These are phyloP conservation scores for Tichodroma muraria DNA, from an alignment of 2,113 vertebrate genomes.

Conservation along the genomic window DNA sequence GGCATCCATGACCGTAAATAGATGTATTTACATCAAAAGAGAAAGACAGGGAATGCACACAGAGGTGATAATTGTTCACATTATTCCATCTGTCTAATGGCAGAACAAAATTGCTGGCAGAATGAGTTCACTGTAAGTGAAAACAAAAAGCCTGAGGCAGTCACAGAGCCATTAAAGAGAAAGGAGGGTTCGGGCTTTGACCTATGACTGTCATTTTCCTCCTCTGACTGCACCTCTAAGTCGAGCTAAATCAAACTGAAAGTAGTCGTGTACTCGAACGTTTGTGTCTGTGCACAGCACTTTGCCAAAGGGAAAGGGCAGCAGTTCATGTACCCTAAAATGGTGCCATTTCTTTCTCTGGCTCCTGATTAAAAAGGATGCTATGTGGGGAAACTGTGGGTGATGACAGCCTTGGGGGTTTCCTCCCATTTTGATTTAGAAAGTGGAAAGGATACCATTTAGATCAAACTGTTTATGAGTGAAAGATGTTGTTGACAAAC, in stretches of 20 bases:
- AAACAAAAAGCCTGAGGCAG: conserved; percentile 35
- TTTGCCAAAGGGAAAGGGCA: neutral
- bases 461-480: neutral
- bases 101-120: conserved; percentile 11
- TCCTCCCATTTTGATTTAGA: neutral
- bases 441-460: neutral
- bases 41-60: neutral
- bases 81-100: conserved; percentile 25
- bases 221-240: neutral
- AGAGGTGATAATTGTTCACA: conserved; percentile 14
- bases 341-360: neutral
- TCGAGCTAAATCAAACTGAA: neutral
- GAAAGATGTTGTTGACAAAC: neutral
- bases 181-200: neutral
- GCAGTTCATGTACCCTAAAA: neutral
- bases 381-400: neutral
- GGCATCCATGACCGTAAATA: neutral
- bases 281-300: neutral
- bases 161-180: neutral
- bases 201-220: neutral
- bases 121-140: neutral
- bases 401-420: neutral
- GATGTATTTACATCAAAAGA: neutral
- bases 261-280: neutral
- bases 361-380: neutral